phyloP scores from a whole-genome alignment of 1,140 invertebrate species.

The Scaptodrosophila lebanonensis region DNA sequence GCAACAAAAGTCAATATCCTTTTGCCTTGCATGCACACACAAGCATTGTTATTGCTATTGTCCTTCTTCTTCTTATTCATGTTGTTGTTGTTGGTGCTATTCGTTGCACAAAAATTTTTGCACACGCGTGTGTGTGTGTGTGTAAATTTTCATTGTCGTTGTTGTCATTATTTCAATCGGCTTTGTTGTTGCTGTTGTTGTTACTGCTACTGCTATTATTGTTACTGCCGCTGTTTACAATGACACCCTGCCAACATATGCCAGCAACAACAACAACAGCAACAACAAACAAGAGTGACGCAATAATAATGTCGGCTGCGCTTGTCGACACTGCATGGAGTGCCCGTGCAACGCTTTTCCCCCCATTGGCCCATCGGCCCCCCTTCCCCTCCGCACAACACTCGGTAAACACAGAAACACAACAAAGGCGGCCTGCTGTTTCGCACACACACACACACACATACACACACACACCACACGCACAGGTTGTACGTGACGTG shows the following conservation, averaged over 20 bases:
- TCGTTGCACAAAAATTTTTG: no score
- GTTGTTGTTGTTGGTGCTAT: no score
- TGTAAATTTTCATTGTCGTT: constrained; percentile 35
- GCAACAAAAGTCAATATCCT: no score
- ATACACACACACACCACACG: background rate
- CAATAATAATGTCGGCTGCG: background rate
- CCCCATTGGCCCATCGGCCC: no score
- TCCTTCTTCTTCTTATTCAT: no score
- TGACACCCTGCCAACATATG: constrained; percentile 29
- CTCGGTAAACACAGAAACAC: constrained; percentile 3
- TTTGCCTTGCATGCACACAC: no score
- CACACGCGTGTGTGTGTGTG: constrained; percentile 46
- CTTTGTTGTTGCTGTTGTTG: constrained; percentile 15
- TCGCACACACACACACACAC: constrained; percentile 4
- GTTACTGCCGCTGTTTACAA: constrained; percentile 20
- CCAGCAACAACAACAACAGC: constrained; percentile 21
- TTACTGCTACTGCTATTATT: no score
- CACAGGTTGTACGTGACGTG: constrained; percentile 24
- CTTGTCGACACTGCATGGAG: background rate
- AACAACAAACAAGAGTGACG: background rate
- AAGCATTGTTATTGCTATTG: constrained; percentile 3
- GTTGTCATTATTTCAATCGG: constrained; percentile 34
- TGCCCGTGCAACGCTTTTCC: constrained; percentile 29
- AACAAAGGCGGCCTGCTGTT: no score
- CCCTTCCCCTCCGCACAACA: background rate